phyloP scores from a whole-genome alignment of 2,113 vertebrate species.

The Heteronetta atricapilla region DNA sequence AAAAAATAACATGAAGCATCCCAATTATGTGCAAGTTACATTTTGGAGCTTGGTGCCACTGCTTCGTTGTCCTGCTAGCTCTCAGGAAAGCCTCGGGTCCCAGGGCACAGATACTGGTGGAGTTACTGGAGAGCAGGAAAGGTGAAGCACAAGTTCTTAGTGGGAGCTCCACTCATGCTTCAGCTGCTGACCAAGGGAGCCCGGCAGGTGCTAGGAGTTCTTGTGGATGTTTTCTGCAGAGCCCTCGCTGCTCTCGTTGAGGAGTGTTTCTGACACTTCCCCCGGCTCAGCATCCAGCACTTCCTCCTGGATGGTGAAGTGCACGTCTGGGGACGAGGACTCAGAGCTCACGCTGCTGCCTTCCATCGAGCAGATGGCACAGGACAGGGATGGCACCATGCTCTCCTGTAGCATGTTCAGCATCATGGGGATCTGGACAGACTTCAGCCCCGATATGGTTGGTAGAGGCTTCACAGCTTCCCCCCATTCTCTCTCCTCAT shows the following conservation, averaged over 20 bases:
- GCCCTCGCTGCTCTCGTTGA: slow-evolving; percentile 78
- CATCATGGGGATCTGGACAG: slow-evolving; percentile 79
- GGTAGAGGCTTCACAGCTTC: slow-evolving; percentile 81
- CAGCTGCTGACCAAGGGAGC: neutral
- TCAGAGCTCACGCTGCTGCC: slow-evolving; percentile 92
- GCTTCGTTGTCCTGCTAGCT: slow-evolving; percentile 14
- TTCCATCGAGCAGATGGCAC: slow-evolving; percentile 87
- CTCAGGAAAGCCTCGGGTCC: neutral
- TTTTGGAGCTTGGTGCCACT: neutral
- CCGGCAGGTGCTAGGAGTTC: slow-evolving; percentile 70
- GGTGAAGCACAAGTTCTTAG: slow-evolving; percentile 30
- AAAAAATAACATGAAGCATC: slow-evolving; percentile 13
- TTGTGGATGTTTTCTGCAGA: slow-evolving; percentile 77
- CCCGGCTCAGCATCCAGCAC: slow-evolving; percentile 78
- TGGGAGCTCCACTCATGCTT: neutral
- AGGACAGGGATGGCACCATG: slow-evolving; percentile 83
- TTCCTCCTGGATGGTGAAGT: slow-evolving; percentile 90
- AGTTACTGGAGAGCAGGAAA: slow-evolving; percentile 37
- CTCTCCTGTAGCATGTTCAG: slow-evolving; percentile 81
- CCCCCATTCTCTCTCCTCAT: slow-evolving; percentile 90
- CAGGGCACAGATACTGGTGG: neutral
- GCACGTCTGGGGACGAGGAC: slow-evolving; percentile 88
- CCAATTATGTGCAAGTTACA: neutral
- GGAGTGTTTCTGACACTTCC: slow-evolving; percentile 74
- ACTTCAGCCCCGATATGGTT: slow-evolving; percentile 65